Conservation (phyloP, 2,797 vertebrate genomes). For the Tapirus indicus region DNA sequence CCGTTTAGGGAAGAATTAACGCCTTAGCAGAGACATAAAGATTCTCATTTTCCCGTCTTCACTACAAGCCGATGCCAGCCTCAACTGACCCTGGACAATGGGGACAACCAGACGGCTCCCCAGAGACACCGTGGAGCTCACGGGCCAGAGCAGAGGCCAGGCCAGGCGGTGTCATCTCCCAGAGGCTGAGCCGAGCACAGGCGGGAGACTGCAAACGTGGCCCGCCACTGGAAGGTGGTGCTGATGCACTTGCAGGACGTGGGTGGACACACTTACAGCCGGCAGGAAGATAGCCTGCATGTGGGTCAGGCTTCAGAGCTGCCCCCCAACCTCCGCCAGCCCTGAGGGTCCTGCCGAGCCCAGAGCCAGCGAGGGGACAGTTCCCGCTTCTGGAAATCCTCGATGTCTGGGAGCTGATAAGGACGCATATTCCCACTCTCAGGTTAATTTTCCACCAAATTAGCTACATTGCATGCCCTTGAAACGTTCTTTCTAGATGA, state of each 20-base stretch:
- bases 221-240: background rate
- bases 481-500: constrained; percentile 71
- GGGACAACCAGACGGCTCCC: accelerated
- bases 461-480: constrained; percentile 15
- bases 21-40: background rate
- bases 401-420: constrained; percentile 63
- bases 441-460: constrained; percentile 53
- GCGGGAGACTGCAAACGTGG: accelerated
- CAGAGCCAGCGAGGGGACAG: accelerated
- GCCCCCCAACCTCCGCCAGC: background rate
- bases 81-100: accelerated
- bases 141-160: background rate
- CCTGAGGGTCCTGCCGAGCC: background rate
- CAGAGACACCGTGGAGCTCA: background rate
- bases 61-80: accelerated
- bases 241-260: background rate
- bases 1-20: background rate
- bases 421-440: constrained; percentile 51
- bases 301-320: background rate
- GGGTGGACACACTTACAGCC: accelerated
- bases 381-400: accelerated
- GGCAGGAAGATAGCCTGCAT: accelerated
- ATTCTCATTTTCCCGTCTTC: accelerated
- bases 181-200: accelerated
- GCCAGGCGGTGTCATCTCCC: background rate